Percentiles rank a stretch among this genome's conserved stretches.
These are phyloP conservation scores for Eupithecia exiguata DNA, from an alignment of 2,888 invertebrate genomes.

Conservation along the genomic window DNA sequence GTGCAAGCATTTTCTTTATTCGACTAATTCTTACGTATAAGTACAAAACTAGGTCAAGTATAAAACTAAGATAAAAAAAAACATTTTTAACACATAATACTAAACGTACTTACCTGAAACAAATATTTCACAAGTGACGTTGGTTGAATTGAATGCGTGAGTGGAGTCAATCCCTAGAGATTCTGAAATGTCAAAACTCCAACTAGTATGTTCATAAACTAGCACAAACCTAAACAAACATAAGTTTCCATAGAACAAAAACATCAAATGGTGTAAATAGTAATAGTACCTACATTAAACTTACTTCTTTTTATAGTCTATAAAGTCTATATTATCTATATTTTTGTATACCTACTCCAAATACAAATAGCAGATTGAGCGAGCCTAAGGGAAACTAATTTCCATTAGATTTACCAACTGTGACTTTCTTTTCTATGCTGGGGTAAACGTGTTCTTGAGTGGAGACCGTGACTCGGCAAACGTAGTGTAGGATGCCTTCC, in stretches of 20 bases:
- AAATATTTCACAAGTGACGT: background rate
- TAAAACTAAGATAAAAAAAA: too few relatives aligned
- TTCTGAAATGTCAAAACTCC: background rate
- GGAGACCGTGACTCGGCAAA: too few relatives aligned
- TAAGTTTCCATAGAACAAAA: background rate
- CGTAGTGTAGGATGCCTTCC: too few relatives aligned
- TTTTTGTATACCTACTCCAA: too few relatives aligned
- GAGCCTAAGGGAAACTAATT: background rate
- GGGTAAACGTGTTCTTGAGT: too few relatives aligned
- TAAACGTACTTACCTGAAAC: background rate
- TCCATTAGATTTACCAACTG: too few relatives aligned
- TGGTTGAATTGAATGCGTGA: slow-evolving; percentile 4
- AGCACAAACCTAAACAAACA: slow-evolving; percentile 1
- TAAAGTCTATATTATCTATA: too few relatives aligned
- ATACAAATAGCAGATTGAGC: background rate
- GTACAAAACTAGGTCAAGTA: too few relatives aligned
- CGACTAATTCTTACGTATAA: too few relatives aligned
- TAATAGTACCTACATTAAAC: background rate
- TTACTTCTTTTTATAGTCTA: too few relatives aligned
- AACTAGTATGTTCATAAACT: background rate
- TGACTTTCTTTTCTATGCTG: too few relatives aligned
- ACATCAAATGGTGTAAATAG: background rate
- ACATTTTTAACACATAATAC: background rate
- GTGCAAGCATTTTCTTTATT: background rate
- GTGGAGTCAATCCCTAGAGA: slow-evolving; percentile 1